These are phyloP conservation scores for Euborellia annulipes DNA, from an alignment of 1,140 invertebrate genomes.

Conservation along the genomic window DNA sequence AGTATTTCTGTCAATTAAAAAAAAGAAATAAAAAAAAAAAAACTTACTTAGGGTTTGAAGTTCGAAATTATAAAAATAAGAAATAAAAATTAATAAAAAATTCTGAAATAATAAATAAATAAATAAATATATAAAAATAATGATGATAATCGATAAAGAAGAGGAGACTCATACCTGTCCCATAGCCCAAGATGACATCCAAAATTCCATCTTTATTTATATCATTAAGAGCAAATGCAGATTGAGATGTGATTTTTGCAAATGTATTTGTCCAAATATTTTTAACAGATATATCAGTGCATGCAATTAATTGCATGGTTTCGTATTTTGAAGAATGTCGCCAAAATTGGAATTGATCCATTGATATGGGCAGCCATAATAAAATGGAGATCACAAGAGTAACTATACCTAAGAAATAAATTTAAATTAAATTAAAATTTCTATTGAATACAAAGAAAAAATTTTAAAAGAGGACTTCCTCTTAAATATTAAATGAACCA, in stretches of 20 bases:
- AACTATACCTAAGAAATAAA: conserved; percentile 42
- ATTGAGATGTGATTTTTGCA: conserved; percentile 58
- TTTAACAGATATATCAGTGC: conserved; percentile 46
- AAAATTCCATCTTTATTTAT: conserved; percentile 53
- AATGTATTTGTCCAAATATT: conserved; percentile 55
- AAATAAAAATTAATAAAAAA: no score
- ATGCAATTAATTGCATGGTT: conserved; percentile 35
- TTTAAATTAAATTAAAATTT: no score
- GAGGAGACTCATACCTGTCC: conserved; percentile 42
- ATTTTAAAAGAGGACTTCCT: no score
- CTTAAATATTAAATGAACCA: no score
- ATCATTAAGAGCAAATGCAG: conserved; percentile 51
- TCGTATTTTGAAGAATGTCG: conserved; percentile 19
- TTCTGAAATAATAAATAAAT: no score
- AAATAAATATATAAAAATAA: no score
- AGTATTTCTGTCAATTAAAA: no score
- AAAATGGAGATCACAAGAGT: conserved; percentile 42
- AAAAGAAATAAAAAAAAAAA: no score
- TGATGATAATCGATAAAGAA: no score
- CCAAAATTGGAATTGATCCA: conserved; percentile 40
- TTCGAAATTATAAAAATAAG: no score
- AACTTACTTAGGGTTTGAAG: no score
- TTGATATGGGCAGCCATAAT: conserved; percentile 42
- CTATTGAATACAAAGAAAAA: no score
- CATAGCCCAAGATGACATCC: conserved; percentile 65